Evolutionary conservation across 1,140 invertebrate genomes (phyloP).

Genomic region (Macrocentrus cingulum): DNA sequence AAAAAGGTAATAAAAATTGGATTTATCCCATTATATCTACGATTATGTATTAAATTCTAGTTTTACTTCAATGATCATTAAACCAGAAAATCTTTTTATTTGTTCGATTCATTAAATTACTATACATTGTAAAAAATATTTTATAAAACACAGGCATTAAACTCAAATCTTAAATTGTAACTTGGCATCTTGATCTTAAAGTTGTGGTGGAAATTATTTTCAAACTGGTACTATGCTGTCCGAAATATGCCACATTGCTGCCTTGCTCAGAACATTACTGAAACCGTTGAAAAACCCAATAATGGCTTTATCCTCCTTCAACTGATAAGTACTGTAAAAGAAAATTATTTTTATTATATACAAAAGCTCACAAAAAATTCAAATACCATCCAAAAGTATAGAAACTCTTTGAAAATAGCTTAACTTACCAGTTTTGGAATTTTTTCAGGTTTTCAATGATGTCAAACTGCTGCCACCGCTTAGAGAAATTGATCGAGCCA

Average conservation of each 20-base stretch:
- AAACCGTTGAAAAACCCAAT: constrained; percentile 96
- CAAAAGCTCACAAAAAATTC: too few species aligned
- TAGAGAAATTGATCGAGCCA: constrained; percentile 93
- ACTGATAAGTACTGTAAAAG: constrained; percentile 73
- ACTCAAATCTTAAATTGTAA: too few species aligned
- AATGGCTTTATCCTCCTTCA: constrained; percentile 90
- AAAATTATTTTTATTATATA: constrained; percentile 24
- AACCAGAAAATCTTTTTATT: too few species aligned
- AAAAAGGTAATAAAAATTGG: too few species aligned
- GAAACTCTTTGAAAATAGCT: constrained; percentile 10
- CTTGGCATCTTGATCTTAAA: too few species aligned
- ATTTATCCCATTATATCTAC: too few species aligned
- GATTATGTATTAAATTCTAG: too few species aligned
- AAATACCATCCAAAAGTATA: too few species aligned
- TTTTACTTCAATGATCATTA: too few species aligned
- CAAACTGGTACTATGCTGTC: constrained; percentile 91
- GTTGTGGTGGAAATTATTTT: constrained; percentile 57
- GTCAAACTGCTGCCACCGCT: constrained; percentile 97
- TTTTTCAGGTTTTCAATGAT: constrained; percentile 97
- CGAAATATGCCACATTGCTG: constrained; percentile 97
- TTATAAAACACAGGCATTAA: too few species aligned
- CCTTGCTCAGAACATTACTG: constrained; percentile 91
- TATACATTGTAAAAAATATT: too few species aligned
- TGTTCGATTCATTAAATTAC: too few species aligned
- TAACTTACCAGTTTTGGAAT: constrained; percentile 87